Evolutionary conservation across 2,797 vertebrate species (phyloP), one percentile per base, ranked within the genome.

Genomic region (Coendou prehensilis): DNA sequence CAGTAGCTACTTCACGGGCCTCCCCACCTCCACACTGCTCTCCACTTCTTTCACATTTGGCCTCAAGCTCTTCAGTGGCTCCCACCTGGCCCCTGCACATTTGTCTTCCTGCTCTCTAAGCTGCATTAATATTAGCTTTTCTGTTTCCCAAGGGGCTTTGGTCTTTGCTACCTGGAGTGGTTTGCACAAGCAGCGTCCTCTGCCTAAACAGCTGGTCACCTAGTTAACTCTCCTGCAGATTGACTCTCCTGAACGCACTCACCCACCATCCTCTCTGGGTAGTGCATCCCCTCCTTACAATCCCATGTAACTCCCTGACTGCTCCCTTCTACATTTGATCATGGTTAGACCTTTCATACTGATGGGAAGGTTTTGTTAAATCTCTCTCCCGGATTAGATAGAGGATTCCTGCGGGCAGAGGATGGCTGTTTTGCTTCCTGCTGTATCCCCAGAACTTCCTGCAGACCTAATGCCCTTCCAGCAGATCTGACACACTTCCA

Each of bases 381-480:
- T 82, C 45, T 4, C 3, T 47, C 41, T 59, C 30, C 20, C 5
- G 2, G 0, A 1, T 56, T n/a, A 45, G n/a, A 54, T 61, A n/a
- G 4, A 37, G 59, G 28, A 56, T 30, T 26, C 20, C 59, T 9
- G 5, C 23, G 37, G n/a, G 57, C 73, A 50, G 45, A 76, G 52
- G 30, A 57, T 6, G 14, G 64, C 45, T 73, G 37, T 73, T 50
- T 33, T 17, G 56, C 30, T 86, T 61, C 79, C 64, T 18, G 45
- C 28, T n/a, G 56, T 33, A 37, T 14, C 30, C 61, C 23, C 59
- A 22, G 59, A 82, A 15, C 23, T 37, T 54, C 52, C n/a, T 7
- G 2, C 54, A 63, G 54, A 30, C 23, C 1, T 9, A 7, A 52
- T 8, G 6, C 26, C 22, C 9, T 2, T 0, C 67, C n/a, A 37